A percentile compares a stretch with the other conserved stretches of the same genome.
These are phyloP conservation scores for Athene noctua DNA, from an alignment of 2,113 vertebrate genomes.

Conservation along the genomic window DNA sequence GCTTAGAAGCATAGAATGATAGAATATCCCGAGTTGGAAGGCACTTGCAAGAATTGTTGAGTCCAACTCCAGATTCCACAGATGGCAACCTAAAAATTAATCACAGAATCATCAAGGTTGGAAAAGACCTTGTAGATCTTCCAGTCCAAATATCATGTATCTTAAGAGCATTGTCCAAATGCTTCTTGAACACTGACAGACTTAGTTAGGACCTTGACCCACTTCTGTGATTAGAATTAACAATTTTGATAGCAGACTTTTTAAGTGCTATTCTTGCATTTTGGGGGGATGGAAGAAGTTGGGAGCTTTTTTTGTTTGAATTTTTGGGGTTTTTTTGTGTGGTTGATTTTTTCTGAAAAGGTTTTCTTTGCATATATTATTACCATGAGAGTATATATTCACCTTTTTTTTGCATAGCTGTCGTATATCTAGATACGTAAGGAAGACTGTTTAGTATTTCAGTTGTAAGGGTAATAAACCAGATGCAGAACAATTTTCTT, in stretches of 20 bases:
- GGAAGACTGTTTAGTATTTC: not conserved
- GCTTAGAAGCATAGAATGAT: not conserved
- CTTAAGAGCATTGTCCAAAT: rapidly evolving
- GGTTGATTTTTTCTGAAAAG: not conserved
- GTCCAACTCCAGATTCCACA: not conserved
- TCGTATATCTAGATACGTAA: not conserved
- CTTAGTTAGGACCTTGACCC: not conserved
- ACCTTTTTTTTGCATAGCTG: not conserved
- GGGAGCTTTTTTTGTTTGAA: not conserved
- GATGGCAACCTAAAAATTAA: not conserved
- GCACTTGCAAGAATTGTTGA: rapidly evolving
- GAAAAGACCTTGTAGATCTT: too few relatives aligned
- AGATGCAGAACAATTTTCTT: not conserved
- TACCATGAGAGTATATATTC: not conserved
- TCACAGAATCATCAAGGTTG: too few relatives aligned
- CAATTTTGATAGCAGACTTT: not conserved
- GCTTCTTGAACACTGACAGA: not conserved
- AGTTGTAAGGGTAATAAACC: not conserved
- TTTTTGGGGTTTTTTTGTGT: not conserved
- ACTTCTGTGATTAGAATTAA: not conserved
- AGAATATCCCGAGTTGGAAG: not conserved
- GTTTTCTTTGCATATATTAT: not conserved
- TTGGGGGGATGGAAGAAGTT: not conserved
- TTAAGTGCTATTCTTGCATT: not conserved
- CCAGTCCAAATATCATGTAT: not conserved